These are phyloP conservation scores for Dendroctonus valens DNA, from an alignment of 1,140 invertebrate genomes.

Conservation along the genomic window DNA sequence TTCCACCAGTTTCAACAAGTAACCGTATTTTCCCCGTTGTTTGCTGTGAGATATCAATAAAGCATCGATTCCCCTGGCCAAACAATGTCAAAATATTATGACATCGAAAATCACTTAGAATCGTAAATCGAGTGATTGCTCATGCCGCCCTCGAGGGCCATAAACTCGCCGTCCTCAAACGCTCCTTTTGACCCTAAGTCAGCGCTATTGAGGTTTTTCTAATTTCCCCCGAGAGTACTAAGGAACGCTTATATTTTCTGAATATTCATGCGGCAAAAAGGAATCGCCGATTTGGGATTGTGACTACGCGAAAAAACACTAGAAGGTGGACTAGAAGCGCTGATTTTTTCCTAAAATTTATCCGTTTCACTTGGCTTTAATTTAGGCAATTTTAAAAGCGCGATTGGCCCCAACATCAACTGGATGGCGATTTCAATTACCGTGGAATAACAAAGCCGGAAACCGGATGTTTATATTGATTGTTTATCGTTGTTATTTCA, in stretches of 20 bases:
- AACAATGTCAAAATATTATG: slow-evolving; percentile 21
- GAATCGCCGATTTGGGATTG: background rate
- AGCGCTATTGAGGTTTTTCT: slow-evolving; percentile 21
- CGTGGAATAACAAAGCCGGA: no score
- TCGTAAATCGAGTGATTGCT: slow-evolving; percentile 19
- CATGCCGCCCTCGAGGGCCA: background rate
- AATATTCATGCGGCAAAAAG: slow-evolving; percentile 18
- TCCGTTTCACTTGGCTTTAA: no score
- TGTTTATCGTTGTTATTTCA: background rate
- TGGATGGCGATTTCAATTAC: no score
- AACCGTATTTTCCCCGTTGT: no score
- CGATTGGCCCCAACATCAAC: no score
- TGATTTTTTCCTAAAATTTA: no score
- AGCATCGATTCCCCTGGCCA: background rate
- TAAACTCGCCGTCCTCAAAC: slow-evolving; percentile 9
- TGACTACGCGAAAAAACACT: no score
- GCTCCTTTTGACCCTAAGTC: slow-evolving; percentile 21
- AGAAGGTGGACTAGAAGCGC: no score
- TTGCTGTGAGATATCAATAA: background rate
- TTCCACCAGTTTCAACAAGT: no score
- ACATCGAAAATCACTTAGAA: slow-evolving; percentile 30
- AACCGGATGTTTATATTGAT: background rate
- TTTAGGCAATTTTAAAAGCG: no score
- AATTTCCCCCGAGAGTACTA: slow-evolving; percentile 23
- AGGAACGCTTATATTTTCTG: slow-evolving; percentile 13